Evolutionary conservation across 92 coral and sea anemone genomes (phyloP).

Genomic region (Epizoanthus scotinus): DNA sequence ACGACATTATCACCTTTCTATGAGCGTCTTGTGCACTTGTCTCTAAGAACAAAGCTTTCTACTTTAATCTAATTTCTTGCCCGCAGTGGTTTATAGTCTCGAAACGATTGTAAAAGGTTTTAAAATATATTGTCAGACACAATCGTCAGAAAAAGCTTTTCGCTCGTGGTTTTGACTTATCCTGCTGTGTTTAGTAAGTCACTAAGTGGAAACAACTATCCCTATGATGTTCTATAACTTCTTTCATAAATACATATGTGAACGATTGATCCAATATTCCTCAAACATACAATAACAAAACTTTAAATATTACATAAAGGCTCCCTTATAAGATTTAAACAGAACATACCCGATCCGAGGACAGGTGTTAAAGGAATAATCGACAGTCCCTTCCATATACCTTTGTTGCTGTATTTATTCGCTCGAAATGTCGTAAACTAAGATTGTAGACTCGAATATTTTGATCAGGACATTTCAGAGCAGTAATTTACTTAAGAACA

Average conservation of each 20-base stretch:
- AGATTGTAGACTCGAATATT: not conserved
- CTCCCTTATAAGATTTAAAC: not conserved
- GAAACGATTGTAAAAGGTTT: not conserved
- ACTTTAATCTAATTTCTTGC: not conserved
- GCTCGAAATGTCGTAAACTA: not conserved
- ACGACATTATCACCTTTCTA: conserved; percentile 25
- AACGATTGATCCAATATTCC: no score
- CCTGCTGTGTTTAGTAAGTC: conserved; percentile 1
- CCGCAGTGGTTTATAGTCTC: not conserved
- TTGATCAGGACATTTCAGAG: not conserved
- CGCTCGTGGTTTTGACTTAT: not conserved
- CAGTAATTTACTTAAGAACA: not conserved
- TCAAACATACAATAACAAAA: not conserved
- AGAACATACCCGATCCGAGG: not conserved
- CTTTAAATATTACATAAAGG: not conserved
- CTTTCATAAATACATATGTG: not conserved
- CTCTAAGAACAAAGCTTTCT: not conserved
- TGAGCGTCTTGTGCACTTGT: not conserved
- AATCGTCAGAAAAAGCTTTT: not conserved
- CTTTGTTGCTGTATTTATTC: not conserved
- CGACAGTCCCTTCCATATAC: not conserved
- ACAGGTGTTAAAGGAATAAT: not conserved
- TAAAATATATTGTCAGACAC: not conserved
- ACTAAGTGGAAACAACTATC: conserved; percentile 16
- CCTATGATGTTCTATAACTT: not conserved